A percentile compares a stretch with the other conserved stretches of the same genome.
Evolutionary conservation across 2,797 vertebrate species (phyloP).

Genomic region (Chaetodon trifasciatus): DNA sequence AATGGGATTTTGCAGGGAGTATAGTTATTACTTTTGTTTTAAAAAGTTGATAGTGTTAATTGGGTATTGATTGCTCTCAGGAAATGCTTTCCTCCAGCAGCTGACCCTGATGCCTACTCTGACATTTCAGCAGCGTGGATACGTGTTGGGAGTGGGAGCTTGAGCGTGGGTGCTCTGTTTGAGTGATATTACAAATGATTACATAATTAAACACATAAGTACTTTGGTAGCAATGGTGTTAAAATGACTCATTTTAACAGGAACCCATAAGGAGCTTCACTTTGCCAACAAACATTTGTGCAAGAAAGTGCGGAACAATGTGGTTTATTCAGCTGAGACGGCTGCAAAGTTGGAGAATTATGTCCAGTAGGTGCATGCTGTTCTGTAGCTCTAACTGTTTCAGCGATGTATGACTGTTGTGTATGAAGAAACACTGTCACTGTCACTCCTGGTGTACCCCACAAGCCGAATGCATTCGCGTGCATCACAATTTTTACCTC

Average conservation of each 20-base stretch:
- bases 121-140: slow-evolving; percentile 11
- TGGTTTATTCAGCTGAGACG: slow-evolving; percentile 29
- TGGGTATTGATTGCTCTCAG: not conserved
- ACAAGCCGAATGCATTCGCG: not conserved
- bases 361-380: not conserved
- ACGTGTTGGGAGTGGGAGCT: not conserved
- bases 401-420: too few relatives aligned
- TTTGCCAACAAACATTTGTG: slow-evolving; percentile 59
- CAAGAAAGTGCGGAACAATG: slow-evolving; percentile 52
- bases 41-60: slow-evolving; percentile 2
- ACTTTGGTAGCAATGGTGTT: slow-evolving; percentile 57
- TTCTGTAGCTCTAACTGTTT: not conserved
- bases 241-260: slow-evolving; percentile 73
- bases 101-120: not conserved
- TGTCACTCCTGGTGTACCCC: slow-evolving; percentile 9
- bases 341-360: not conserved
- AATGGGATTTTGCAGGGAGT: not conserved
- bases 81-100: not conserved
- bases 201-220: slow-evolving; percentile 65
- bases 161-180: slow-evolving; percentile 44
- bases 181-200: slow-evolving; percentile 58
- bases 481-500: slow-evolving; percentile 76
- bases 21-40: not conserved
- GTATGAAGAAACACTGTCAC: not conserved
- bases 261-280: slow-evolving; percentile 51